Conservation (phyloP, 1,140 invertebrate genomes). For the Battus philenor region DNA sequence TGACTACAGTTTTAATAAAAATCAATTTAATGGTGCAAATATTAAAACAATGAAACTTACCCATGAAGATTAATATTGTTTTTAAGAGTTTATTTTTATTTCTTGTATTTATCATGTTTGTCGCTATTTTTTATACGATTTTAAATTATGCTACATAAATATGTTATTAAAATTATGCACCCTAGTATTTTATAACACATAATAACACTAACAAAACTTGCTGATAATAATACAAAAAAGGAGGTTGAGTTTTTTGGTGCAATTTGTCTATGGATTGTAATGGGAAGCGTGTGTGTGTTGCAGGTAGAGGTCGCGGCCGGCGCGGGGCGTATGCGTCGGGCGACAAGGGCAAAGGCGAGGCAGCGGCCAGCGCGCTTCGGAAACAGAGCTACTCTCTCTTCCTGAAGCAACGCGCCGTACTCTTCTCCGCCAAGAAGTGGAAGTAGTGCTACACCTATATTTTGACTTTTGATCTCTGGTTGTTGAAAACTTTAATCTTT, state of each 20-base stretch:
- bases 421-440: constrained; percentile 75
- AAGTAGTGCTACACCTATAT: constrained; percentile 39
- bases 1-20: too few relatives aligned
- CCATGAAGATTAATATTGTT: too few relatives aligned
- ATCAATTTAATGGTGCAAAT: too few relatives aligned
- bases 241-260: too few relatives aligned
- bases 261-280: not conserved
- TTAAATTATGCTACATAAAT: too few relatives aligned
- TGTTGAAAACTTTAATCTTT: not conserved
- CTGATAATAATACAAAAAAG: too few relatives aligned
- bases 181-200: too few relatives aligned
- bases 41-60: too few relatives aligned
- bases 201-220: not conserved
- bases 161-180: too few relatives aligned
- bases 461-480: constrained; percentile 1
- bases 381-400: constrained; percentile 72
- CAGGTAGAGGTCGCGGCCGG: constrained; percentile 25
- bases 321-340: constrained; percentile 6
- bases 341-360: not conserved
- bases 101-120: too few relatives aligned
- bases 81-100: too few relatives aligned
- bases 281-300: not conserved
- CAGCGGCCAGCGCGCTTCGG: constrained; percentile 25
- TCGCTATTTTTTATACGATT: too few relatives aligned
- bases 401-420: constrained; percentile 67